Conservation (phyloP, 2,888 invertebrate genomes). For the Idaea straminata region DNA sequence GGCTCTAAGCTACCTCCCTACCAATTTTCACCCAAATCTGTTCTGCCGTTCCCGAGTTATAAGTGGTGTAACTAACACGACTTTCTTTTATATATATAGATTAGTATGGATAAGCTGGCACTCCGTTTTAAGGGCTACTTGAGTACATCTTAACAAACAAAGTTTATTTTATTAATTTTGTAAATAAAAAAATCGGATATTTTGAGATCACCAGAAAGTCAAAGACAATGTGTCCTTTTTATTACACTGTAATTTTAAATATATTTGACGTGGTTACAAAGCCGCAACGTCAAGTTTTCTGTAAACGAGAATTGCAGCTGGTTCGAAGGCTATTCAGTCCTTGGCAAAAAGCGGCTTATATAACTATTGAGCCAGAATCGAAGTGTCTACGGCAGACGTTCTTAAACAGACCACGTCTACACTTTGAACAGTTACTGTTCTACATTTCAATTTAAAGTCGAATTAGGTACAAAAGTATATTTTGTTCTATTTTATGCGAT, state of each 20-base stretch:
- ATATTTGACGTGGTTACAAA: constrained; percentile 2
- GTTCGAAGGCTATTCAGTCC: constrained; percentile 12
- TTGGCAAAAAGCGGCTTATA: constrained; percentile 7
- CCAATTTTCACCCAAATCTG: too few relatives aligned
- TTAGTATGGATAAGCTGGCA: neutral
- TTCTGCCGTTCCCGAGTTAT: too few relatives aligned
- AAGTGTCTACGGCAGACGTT: constrained; percentile 20
- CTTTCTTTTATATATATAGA: too few relatives aligned
- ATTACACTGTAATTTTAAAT: neutral
- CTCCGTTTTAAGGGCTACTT: neutral
- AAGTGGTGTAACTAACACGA: too few relatives aligned
- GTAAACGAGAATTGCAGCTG: constrained; percentile 25
- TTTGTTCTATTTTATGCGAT: neutral
- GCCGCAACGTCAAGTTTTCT: constrained; percentile 40
- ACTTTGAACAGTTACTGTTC: constrained; percentile 15
- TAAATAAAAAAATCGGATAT: neutral
- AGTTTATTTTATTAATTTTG: neutral
- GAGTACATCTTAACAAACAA: too few relatives aligned
- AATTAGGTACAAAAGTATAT: neutral
- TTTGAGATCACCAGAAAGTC: neutral
- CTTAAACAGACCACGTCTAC: constrained; percentile 18
- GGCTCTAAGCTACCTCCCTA: too few relatives aligned
- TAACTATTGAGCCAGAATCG: constrained; percentile 27
- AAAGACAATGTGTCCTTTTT: neutral
- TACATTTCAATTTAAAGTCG: constrained; percentile 11